Percentiles rank a stretch among this genome's conserved stretches.
These are phyloP conservation scores for Hirtodrosophila confusa DNA, from an alignment of 2,888 invertebrate species.

Conservation along the genomic window DNA sequence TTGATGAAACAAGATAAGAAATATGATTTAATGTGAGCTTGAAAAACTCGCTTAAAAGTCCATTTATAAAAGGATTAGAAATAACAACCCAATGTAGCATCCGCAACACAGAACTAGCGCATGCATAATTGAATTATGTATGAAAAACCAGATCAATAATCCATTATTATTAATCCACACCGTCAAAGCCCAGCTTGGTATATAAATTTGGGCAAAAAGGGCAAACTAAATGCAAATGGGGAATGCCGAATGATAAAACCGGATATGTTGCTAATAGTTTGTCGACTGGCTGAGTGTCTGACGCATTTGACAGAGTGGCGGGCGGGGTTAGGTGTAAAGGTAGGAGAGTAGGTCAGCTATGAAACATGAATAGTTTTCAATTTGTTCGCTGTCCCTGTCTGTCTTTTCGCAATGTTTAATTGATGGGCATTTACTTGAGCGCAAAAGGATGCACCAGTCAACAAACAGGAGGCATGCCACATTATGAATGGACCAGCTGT, in stretches of 20 bases:
- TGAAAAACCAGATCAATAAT: too few species aligned
- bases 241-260: conserved; percentile 17
- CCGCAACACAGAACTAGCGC: too few species aligned
- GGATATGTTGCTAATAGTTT: conserved; percentile 41
- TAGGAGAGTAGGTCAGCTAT: conserved; percentile 18
- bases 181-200: too few species aligned
- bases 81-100: too few species aligned
- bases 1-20: too few species aligned
- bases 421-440: conserved; percentile 44
- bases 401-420: conserved; percentile 9
- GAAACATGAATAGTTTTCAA: conserved; percentile 18
- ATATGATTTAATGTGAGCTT: too few species aligned
- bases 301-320: not conserved
- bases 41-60: too few species aligned
- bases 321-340: not conserved
- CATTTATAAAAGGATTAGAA: too few species aligned
- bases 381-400: not conserved
- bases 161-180: too few species aligned
- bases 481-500: conserved; percentile 5
- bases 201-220: not conserved
- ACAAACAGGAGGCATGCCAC: conserved; percentile 8
- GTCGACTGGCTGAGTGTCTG: conserved; percentile 16
- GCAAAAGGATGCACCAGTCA: conserved; percentile 46
- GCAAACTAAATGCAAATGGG: conserved; percentile 18
- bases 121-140: too few species aligned